These are phyloP conservation scores for Vulpes vulpes DNA, from an alignment of 2,113 vertebrate species.

Conservation along the genomic window DNA sequence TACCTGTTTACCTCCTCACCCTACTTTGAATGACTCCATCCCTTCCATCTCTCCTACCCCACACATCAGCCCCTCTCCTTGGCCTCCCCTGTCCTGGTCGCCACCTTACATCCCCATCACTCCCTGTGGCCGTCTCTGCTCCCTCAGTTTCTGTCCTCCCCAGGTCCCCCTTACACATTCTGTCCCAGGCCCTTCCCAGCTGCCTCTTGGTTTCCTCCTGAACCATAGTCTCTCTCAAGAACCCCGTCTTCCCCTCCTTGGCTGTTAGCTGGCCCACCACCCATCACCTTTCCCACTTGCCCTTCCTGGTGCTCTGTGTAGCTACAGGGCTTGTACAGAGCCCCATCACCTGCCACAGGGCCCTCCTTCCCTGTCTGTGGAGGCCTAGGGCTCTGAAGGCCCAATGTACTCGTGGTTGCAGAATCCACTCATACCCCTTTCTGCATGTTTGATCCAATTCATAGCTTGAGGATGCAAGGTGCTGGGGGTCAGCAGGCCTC, in stretches of 20 bases:
- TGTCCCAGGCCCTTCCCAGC: background rate
- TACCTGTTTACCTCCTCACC: background rate
- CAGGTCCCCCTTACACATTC: background rate
- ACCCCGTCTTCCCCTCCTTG: background rate
- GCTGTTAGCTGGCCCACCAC: background rate
- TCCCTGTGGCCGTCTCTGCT: background rate
- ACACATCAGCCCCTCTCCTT: background rate
- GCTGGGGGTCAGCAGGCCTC: background rate
- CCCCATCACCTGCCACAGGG: background rate
- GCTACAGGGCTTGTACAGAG: background rate
- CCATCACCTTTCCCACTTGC: background rate
- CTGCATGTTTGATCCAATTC: background rate
- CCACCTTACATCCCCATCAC: background rate
- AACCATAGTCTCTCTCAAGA: background rate
- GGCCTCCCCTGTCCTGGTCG: background rate
- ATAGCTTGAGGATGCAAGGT: background rate
- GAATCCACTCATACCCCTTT: background rate
- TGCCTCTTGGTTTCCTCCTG: background rate
- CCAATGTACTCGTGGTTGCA: background rate
- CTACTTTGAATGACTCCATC: background rate
- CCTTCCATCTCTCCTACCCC: background rate
- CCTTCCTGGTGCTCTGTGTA: background rate
- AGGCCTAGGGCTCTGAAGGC: background rate
- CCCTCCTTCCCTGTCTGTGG: background rate
- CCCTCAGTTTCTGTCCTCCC: background rate